Evolutionary conservation across 2,888 invertebrate genomes (phyloP), one percentile per base, ranked within the genome.

Genomic region (Philopedon plagiatum): DNA sequence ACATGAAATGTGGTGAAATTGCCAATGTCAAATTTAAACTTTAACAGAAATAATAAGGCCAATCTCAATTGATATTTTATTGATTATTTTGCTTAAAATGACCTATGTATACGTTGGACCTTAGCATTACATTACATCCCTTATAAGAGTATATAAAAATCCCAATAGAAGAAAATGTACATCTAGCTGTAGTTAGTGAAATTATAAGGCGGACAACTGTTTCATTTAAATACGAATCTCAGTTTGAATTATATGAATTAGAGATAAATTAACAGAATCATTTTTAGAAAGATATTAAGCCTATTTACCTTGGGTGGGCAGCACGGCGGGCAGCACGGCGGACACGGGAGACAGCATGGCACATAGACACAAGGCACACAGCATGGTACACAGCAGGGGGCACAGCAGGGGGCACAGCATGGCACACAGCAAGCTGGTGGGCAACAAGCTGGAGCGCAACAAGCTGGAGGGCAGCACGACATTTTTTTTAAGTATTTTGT

Each of bases 391-490:
- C 77, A 78, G 63, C 78, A 74, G 0, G 74, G 74, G 5, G 66
- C 69, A 60, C 76, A 75, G 57, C 72, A 75, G 5, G 74, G 74
- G 1, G 68, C 61, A 34, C 75, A 77, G 61, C 76, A 75, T 1
- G 77, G 75, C 5, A 69, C 72, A 66, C 78, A 78, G 61, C 78
- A 79, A 1, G 62, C 46, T 23, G 71, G 71, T 5, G 75, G 75
- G 23, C 75, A 66, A 62, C 78, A 79, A 51, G 77, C 76, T n/a
- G 79, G 77, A 5, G 68, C 46, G 64, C 78, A 78, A 66, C 78
- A 78, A 49, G 77, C 61, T n/a, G 77, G 64, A 15, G 76, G 75
- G 63, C 78, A 78, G 71, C 78, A 76, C 68, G 68, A 68, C 76
- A 76, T 76, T 54, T 60, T n/a, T 71, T 8, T 51, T 34, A 56